Percentiles rank a stretch among this genome's conserved stretches.
These are phyloP conservation scores for Cariama cristata DNA, from an alignment of 2,113 vertebrate species.

Conservation along the genomic window DNA sequence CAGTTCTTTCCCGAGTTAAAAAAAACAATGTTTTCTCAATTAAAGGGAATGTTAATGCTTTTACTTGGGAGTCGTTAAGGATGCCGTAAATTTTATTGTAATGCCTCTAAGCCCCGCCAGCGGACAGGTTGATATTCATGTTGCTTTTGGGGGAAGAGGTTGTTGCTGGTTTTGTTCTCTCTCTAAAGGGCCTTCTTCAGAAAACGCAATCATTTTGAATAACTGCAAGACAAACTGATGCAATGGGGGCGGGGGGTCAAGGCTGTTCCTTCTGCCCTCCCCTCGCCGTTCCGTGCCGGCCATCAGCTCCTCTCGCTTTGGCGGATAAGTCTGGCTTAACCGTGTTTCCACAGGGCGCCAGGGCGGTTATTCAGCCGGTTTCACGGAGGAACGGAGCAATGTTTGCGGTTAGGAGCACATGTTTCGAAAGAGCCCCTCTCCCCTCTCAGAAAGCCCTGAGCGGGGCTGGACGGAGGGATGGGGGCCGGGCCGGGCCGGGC, in stretches of 20 bases:
- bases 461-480: too few species aligned
- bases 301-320: background rate
- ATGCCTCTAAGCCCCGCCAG: constrained; percentile 44
- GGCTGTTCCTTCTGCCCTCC: background rate
- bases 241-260: constrained; percentile 37
- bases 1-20: constrained; percentile 68
- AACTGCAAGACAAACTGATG: constrained; percentile 41
- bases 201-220: constrained; percentile 58
- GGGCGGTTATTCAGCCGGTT: background rate
- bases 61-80: constrained; percentile 76
- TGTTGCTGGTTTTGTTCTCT: constrained; percentile 32
- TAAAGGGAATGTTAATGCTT: constrained; percentile 78
- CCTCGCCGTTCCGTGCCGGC: background rate
- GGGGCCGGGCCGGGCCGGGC: too few species aligned
- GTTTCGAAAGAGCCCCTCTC: background rate
- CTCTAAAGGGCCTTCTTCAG: constrained; percentile 42
- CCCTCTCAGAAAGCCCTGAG: too few species aligned
- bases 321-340: background rate
- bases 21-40: constrained; percentile 82
- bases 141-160: background rate
- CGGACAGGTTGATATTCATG: constrained; percentile 52
- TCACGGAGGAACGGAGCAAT: background rate
- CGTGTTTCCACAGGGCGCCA: background rate
- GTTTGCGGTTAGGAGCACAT: background rate
- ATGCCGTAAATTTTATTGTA: constrained; percentile 74